Conservation (phyloP, 2,797 vertebrate genomes). For the Fringilla coelebs region DNA sequence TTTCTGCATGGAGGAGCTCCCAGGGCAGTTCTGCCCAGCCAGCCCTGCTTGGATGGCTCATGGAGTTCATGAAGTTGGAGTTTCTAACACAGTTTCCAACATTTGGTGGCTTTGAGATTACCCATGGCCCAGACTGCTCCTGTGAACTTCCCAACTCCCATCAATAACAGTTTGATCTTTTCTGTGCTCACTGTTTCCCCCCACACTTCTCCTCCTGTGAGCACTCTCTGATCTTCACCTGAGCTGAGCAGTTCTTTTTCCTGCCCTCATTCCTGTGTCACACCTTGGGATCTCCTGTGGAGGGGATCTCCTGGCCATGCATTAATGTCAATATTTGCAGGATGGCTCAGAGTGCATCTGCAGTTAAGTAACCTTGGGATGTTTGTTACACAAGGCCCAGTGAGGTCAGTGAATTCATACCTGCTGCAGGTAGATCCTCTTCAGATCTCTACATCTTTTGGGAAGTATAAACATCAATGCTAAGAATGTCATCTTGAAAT, state of each 20-base stretch:
- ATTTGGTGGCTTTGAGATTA: neutral
- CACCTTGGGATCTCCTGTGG: neutral
- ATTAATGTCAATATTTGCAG: neutral
- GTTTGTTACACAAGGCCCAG: neutral
- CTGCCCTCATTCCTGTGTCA: neutral
- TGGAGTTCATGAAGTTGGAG: neutral
- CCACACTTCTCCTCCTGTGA: neutral
- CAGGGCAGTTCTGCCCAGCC: neutral
- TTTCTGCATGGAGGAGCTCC: neutral
- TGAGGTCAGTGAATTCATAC: rapidly evolving
- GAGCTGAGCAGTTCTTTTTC: neutral
- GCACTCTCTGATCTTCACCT: neutral
- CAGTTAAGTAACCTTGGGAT: neutral
- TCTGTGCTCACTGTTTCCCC: neutral
- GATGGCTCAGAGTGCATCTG: neutral
- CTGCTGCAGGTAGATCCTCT: neutral
- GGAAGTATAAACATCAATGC: neutral
- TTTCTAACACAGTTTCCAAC: neutral
- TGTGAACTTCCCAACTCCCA: rapidly evolving
- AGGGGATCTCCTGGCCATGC: neutral
- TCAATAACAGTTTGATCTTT: neutral
- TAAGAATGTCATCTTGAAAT: slow-evolving; percentile 15
- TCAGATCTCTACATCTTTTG: neutral
- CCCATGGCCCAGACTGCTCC: neutral
- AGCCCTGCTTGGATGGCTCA: rapidly evolving